A percentile compares a stretch with the other conserved stretches of the same genome.
phyloP scores from a whole-genome alignment of 2,113 vertebrate genomes.

The Leucosticte australis region DNA sequence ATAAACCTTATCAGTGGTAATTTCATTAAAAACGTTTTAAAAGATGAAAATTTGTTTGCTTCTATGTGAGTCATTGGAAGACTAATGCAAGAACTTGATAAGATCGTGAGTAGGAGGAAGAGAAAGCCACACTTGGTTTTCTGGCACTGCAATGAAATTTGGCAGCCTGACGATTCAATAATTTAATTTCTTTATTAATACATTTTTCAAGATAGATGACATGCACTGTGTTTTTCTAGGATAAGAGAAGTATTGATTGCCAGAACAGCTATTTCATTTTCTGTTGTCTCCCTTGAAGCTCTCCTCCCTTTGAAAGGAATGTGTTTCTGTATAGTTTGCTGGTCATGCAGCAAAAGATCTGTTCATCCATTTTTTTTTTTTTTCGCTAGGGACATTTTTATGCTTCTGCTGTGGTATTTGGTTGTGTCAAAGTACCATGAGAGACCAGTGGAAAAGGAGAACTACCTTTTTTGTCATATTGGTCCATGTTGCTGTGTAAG shows the following conservation, averaged over 20 bases:
- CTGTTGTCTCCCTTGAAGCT: background rate
- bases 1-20: background rate
- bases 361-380: background rate
- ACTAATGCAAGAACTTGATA: conserved; percentile 38
- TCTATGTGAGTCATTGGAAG: conserved; percentile 36
- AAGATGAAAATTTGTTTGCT: conserved; percentile 21
- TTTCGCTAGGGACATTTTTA: background rate
- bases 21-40: conserved; percentile 7
- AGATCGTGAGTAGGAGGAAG: conserved; percentile 36
- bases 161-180: background rate
- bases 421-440: background rate
- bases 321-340: background rate
- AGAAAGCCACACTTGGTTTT: conserved; percentile 20
- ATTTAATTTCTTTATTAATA: conserved; percentile 49
- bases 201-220: background rate
- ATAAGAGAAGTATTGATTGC: background rate
- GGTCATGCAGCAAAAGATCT: background rate
- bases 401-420: background rate
- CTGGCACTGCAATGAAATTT: background rate
- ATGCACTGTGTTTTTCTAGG: background rate
- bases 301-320: background rate
- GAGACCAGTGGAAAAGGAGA: background rate
- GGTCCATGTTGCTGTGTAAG: background rate
- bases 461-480: background rate
- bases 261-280: background rate